phyloP scores from a whole-genome alignment of 1,140 invertebrate species.

The Papilio polyxenes region DNA sequence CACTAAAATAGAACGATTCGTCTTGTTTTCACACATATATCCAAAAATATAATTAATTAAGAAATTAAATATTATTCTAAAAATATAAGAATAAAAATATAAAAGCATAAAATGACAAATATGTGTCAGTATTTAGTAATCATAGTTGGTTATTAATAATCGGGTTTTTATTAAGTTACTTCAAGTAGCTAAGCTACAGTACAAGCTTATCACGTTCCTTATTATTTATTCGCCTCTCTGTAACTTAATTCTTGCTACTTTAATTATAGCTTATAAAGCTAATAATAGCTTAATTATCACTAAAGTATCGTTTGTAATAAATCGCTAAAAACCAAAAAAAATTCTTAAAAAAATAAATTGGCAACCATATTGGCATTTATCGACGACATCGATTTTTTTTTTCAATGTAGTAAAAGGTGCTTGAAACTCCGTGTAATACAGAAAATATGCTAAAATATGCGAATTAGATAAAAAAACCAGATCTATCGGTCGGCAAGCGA shows the following conservation, averaged over 20 bases:
- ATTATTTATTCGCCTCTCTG: neutral
- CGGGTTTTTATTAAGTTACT: neutral
- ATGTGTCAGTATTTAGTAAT: neutral
- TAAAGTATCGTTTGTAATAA: neutral
- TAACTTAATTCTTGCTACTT: conserved; percentile 14
- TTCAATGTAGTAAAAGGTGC: no score
- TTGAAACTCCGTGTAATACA: no score
- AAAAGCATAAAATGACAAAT: neutral
- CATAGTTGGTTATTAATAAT: neutral
- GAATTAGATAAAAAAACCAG: no score
- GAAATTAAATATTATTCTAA: no score
- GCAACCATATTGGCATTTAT: neutral
- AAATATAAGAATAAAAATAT: neutral
- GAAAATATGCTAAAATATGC: no score
- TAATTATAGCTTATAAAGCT: neutral
- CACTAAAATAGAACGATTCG: no score
- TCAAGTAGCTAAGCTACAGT: conserved; percentile 5
- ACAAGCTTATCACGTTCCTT: conserved; percentile 3
- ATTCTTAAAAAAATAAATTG: neutral
- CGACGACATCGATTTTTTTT: no score
- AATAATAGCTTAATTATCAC: neutral
- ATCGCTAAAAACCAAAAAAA: neutral
- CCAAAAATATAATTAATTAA: no score
- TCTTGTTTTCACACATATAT: no score
- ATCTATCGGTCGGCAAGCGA: no score